Evolutionary conservation across 2,888 invertebrate genomes (phyloP), one percentile per base, ranked within the genome.

Genomic region (Galeruca laticollis): DNA sequence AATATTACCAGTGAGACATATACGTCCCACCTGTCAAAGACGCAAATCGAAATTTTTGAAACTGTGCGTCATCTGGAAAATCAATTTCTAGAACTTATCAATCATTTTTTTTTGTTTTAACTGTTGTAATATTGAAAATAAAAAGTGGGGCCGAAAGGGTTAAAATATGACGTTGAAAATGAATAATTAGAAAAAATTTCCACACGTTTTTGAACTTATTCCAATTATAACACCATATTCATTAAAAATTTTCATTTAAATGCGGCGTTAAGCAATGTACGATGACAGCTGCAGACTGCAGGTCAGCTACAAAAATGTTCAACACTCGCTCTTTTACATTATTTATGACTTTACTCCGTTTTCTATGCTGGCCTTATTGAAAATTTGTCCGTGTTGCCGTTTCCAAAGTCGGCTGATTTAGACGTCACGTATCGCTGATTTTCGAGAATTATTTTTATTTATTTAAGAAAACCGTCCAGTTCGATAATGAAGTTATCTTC

Each of bases 211-310:
- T 51, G 49, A 31, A 63, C 54, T 63, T 63, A 52, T 62, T 37
- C 20, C 52, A 63, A 52, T 52, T 63, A 37, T 37, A 37, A 49
- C 54, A 63, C 63, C 63, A 31, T 26, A 63, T 63, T 63, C 63
- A 63, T 63, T 63, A 63, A 63, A n/a, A 63, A 63, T 20, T 63
- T 54, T 63, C 49, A 63, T 63, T 49, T 54, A 26, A 62, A 52
- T 21, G 21, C 52, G 35, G 49, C 52, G 52, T 54, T 54, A 37
- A 40, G 33, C 54, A 54, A 40, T 26, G n/a, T 54, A 43, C 18
- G 63, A 40, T 63, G 63, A 54, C 63, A 63, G 63, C 63, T 63
- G 63, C 63, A 52, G 26, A 18, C 43, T 26, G 20, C 21, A 35
- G 21, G 2, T 47, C 47, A 15, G 18, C 47, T 54, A 54, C 21